Evolutionary conservation across 2,797 vertebrate species (phyloP).

Genomic region (Peromyscus eremicus): DNA sequence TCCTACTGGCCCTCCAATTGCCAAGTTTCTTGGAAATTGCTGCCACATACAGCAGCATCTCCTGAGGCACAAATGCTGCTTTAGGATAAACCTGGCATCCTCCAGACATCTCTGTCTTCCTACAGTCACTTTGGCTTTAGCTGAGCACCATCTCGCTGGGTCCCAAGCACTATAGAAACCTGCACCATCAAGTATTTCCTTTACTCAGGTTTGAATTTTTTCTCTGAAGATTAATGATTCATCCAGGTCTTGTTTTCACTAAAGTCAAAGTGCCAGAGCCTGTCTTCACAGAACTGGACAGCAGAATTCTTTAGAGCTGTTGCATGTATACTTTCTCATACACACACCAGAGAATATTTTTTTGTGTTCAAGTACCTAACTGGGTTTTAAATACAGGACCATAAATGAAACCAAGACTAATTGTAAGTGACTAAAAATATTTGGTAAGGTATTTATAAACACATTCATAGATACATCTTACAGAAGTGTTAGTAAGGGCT

Average conservation of each 20-base stretch:
- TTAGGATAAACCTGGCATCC: not conserved
- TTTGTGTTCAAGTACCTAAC: not conserved
- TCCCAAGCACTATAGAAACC: not conserved
- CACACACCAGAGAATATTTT: not conserved
- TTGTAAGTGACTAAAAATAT: not conserved
- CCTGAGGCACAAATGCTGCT: not conserved
- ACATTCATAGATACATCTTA: not conserved
- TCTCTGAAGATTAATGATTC: not conserved
- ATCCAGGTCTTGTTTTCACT: rapidly evolving
- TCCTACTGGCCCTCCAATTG: not conserved
- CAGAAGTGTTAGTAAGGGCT: not conserved
- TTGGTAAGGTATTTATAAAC: not conserved
- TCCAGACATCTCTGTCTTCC: not conserved
- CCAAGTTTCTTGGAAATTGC: not conserved
- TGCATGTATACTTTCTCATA: not conserved
- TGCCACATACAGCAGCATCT: not conserved
- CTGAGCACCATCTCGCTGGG: not conserved
- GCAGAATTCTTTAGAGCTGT: not conserved
- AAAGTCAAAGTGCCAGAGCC: not conserved
- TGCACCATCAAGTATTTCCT: not conserved
- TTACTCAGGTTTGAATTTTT: not conserved
- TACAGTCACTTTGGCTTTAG: not conserved
- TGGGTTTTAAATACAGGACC: not conserved
- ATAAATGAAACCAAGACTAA: not conserved
- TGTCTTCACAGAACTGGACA: not conserved